Conservation (phyloP, 2,113 vertebrate genomes). For the Percopsis transmontana region DNA sequence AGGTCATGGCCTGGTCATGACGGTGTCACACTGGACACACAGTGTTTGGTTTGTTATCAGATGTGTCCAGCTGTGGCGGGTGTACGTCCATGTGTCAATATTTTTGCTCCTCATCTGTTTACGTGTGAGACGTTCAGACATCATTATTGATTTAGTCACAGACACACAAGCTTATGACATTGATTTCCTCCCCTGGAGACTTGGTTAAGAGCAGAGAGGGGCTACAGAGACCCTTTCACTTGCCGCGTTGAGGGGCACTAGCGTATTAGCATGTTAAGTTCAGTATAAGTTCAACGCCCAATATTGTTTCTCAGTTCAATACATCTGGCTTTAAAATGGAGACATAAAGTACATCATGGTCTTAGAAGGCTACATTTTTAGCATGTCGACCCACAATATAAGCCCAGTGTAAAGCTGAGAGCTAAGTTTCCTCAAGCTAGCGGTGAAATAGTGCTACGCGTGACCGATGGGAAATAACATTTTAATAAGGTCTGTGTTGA, state of each 20-base stretch:
- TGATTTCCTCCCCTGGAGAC: slow-evolving; percentile 22
- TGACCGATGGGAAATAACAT: too few species aligned
- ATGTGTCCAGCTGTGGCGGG: slow-evolving; percentile 40
- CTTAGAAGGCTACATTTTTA: too few species aligned
- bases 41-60: slow-evolving; percentile 41
- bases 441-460: too few species aligned
- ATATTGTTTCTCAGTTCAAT: neutral
- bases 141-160: slow-evolving; percentile 47
- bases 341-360: neutral
- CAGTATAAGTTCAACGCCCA: slow-evolving; percentile 17
- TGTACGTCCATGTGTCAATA: slow-evolving; percentile 14
- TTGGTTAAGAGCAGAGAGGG: slow-evolving; percentile 1
- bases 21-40: neutral
- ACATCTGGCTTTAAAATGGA: neutral
- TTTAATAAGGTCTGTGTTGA: too few species aligned
- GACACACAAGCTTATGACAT: slow-evolving; percentile 35
- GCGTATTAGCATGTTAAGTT: slow-evolving; percentile 13
- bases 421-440: too few species aligned
- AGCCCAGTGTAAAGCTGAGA: too few species aligned
- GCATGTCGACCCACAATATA: too few species aligned
- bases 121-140: neutral
- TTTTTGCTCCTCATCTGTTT: slow-evolving; percentile 18
- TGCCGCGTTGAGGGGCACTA: slow-evolving; percentile 16
- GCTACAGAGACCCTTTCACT: slow-evolving; percentile 5
- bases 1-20: slow-evolving; percentile 23